A percentile compares a stretch with the other conserved stretches of the same genome.
Conservation (phyloP, 2,113 vertebrate species). For the Petrocephalus microphthalmus region DNA sequence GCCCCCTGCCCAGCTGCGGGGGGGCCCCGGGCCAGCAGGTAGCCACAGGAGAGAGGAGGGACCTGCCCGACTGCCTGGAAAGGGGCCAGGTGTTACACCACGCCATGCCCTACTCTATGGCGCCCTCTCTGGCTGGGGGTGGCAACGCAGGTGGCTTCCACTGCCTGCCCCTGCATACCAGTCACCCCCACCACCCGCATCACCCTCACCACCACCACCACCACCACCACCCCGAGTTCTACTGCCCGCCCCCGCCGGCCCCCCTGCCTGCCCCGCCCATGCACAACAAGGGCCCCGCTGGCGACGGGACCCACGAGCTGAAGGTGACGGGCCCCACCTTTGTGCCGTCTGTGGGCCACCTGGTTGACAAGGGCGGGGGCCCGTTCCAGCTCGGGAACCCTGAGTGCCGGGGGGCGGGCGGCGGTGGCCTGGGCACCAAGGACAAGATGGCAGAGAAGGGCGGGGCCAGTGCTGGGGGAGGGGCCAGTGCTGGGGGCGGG, state of each 20-base stretch:
- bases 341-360: constrained; percentile 80
- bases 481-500: constrained; percentile 23
- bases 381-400: constrained; percentile 64
- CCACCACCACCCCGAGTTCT: constrained; percentile 71
- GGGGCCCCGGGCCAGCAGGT: constrained; percentile 50
- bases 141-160: constrained; percentile 58
- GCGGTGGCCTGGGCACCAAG: constrained; percentile 52
- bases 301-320: constrained; percentile 58
- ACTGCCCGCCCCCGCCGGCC: constrained; percentile 66
- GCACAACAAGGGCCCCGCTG: constrained; percentile 63
- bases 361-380: constrained; percentile 68
- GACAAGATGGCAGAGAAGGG: constrained; percentile 53
- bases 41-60: constrained; percentile 68
- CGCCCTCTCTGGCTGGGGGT: constrained; percentile 68
- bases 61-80: constrained; percentile 72
- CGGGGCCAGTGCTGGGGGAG: constrained; percentile 24
- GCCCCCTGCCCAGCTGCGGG: constrained; percentile 62
- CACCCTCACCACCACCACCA: constrained; percentile 51
- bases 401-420: constrained; percentile 65
- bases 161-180: constrained; percentile 70
- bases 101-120: constrained; percentile 74
- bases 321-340: constrained; percentile 78
- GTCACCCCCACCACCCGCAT: constrained; percentile 52
- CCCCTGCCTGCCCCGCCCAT: constrained; percentile 58
- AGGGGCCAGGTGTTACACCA: constrained; percentile 78